These are phyloP conservation scores for Eurystomus glaucurus DNA, from an alignment of 2,797 vertebrate genomes.

Conservation along the genomic window DNA sequence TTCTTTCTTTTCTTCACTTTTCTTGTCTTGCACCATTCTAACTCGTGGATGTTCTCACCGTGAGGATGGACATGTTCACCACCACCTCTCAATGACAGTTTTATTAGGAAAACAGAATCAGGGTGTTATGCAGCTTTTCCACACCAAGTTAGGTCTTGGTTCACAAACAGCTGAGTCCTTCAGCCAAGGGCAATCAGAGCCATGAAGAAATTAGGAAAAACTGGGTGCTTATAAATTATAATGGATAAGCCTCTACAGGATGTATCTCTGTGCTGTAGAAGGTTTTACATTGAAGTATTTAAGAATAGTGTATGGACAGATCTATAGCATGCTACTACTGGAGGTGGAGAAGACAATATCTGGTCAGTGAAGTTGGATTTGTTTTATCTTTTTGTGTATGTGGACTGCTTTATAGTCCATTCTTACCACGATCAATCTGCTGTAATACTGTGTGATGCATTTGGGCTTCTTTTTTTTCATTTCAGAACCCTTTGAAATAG, in stretches of 20 bases:
- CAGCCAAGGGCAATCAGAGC: background rate
- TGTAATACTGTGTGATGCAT: background rate
- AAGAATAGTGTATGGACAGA: background rate
- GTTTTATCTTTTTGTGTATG: background rate
- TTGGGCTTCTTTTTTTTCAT: background rate
- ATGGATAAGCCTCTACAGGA: background rate
- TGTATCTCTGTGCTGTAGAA: background rate
- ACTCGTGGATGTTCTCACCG: background rate
- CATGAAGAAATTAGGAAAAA: background rate
- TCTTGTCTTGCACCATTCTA: background rate
- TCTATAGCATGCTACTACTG: background rate
- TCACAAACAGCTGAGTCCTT: background rate
- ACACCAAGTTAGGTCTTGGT: background rate
- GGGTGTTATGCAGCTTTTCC: background rate
- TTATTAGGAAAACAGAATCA: background rate
- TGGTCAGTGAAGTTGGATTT: background rate
- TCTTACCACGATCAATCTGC: accelerated
- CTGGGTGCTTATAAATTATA: background rate
- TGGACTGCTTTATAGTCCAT: background rate
- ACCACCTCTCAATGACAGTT: background rate
- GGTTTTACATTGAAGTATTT: background rate
- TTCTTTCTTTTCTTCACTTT: slow-evolving; percentile 13
- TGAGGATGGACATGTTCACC: background rate
- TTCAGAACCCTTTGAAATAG: background rate
- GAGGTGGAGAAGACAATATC: background rate